Evolutionary conservation across 2,113 vertebrate genomes (phyloP).

Genomic region (Eclectus roratus): DNA sequence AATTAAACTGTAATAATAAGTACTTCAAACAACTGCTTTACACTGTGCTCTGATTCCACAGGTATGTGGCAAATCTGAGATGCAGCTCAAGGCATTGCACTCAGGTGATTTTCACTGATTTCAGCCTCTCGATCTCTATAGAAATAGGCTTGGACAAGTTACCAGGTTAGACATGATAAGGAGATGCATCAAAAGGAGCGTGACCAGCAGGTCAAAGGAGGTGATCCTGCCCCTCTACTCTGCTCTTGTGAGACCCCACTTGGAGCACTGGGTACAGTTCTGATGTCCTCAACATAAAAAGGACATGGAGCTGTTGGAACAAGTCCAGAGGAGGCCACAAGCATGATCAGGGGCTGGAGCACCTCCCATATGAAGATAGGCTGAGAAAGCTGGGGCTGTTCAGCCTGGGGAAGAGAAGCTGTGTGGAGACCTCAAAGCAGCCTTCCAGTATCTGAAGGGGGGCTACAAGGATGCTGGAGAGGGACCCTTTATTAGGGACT

Average conservation of each 20-base stretch:
- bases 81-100: rapidly evolving
- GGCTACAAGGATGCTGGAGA: too few species aligned
- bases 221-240: not conserved
- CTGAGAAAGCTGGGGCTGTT: not conserved
- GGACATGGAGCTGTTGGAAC: too few species aligned
- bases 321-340: too few species aligned
- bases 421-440: not conserved
- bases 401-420: not conserved
- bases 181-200: not conserved
- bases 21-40: not conserved
- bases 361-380: too few species aligned
- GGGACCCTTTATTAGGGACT: not conserved
- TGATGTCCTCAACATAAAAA: too few species aligned
- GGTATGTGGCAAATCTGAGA: not conserved
- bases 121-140: not conserved
- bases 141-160: not conserved
- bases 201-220: not conserved
- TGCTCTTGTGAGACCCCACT: not conserved
- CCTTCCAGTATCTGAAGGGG: not conserved
- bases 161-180: not conserved
- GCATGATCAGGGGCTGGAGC: too few species aligned
- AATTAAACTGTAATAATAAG: not conserved
- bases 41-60: not conserved
- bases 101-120: not conserved
- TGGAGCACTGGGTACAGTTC: not conserved